Conservation (phyloP, 1,140 invertebrate genomes). For the Tetragnatha versicolor region DNA sequence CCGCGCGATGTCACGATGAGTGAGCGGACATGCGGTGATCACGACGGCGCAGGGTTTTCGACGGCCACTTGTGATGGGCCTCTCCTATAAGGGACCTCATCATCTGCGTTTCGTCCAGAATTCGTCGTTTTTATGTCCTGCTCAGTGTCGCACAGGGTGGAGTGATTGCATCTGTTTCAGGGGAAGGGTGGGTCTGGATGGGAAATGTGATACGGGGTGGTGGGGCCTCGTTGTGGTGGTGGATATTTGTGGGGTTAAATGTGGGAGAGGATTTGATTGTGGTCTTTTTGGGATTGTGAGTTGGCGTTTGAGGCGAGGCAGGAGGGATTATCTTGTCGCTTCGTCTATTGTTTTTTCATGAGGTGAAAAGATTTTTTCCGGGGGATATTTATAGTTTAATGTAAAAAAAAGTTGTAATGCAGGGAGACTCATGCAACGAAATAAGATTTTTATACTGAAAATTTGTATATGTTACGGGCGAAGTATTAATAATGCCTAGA, state of each 20-base stretch:
- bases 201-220: background rate
- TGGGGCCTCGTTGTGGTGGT: background rate
- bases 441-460: too few species aligned
- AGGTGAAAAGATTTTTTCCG: too few species aligned
- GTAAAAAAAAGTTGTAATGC: too few species aligned
- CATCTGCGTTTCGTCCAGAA: background rate
- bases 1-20: slow-evolving; percentile 29
- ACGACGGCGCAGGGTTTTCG: slow-evolving; percentile 16
- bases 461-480: too few species aligned
- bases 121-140: slow-evolving; percentile 20
- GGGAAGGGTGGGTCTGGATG: background rate
- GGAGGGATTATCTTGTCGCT: too few species aligned
- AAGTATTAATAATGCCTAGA: too few species aligned
- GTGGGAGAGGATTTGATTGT: background rate
- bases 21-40: slow-evolving; percentile 35
- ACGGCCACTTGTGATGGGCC: too few species aligned
- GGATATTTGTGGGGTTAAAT: background rate
- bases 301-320: too few species aligned
- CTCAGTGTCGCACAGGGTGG: slow-evolving; percentile 33
- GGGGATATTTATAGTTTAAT: too few species aligned
- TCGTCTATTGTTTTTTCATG: too few species aligned
- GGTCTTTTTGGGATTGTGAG: too few species aligned
- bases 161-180: slow-evolving; percentile 29
- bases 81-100: background rate
- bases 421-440: too few species aligned